phyloP scores from a whole-genome alignment of 2,113 vertebrate species.

The Alethe castanea region DNA sequence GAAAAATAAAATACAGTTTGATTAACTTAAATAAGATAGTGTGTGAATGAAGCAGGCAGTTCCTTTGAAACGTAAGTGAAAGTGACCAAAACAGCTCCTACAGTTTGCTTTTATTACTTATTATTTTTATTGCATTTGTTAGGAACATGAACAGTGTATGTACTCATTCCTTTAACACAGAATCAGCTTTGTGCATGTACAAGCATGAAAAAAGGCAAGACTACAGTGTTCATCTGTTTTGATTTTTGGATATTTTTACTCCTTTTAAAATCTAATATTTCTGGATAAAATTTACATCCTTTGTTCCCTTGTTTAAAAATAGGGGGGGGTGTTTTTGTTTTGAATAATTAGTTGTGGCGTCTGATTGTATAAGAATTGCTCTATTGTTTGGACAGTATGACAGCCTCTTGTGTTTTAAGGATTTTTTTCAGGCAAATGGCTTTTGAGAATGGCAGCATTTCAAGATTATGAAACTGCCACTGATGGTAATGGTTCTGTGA shows the following conservation, averaged over 20 bases:
- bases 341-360: slow-evolving; percentile 54
- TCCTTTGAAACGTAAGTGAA: slow-evolving; percentile 28
- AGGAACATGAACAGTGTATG: not conserved
- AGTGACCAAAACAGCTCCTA: slow-evolving; percentile 1
- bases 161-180: slow-evolving; percentile 19
- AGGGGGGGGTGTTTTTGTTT: slow-evolving; percentile 13
- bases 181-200: not conserved
- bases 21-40: slow-evolving; percentile 35
- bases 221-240: not conserved
- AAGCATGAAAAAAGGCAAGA: not conserved
- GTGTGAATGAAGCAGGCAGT: not conserved
- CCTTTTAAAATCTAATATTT: slow-evolving; percentile 49
- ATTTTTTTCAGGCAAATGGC: slow-evolving; percentile 2
- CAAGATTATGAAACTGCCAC: slow-evolving; percentile 19
- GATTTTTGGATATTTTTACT: slow-evolving; percentile 52
- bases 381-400: slow-evolving; percentile 50
- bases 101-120: slow-evolving; percentile 33
- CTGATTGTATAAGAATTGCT: slow-evolving; percentile 60
- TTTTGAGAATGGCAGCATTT: slow-evolving; percentile 49
- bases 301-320: slow-evolving; percentile 56
- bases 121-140: slow-evolving; percentile 27
- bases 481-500: slow-evolving; percentile 51
- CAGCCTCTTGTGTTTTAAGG: slow-evolving; percentile 8
- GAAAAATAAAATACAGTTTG: slow-evolving; percentile 35
- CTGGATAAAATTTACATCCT: slow-evolving; percentile 49